Evolutionary conservation across 2,797 vertebrate species (phyloP).

Genomic region (Prionace glauca): DNA sequence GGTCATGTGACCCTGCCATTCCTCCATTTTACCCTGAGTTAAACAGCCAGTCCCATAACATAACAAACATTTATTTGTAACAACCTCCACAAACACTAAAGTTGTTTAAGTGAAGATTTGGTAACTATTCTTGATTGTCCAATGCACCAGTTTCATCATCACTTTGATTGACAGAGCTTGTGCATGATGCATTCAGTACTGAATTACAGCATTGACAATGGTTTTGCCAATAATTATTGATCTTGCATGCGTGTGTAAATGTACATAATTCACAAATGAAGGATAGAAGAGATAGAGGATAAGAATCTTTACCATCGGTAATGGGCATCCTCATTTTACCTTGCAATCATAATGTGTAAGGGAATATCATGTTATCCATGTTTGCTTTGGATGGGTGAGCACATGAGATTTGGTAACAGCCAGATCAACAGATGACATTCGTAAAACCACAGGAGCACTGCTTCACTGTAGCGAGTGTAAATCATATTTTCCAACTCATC

Average conservation of each 20-base stretch:
- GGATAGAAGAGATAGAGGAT: background rate
- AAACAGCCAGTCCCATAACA: background rate
- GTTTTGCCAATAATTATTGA: background rate
- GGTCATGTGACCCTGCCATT: background rate
- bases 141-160: background rate
- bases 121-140: background rate
- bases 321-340: background rate
- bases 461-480: background rate
- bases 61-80: background rate
- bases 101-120: background rate
- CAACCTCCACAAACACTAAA: background rate
- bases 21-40: background rate
- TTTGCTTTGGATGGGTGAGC: background rate
- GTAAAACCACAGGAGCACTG: background rate
- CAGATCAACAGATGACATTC: background rate
- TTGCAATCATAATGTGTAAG: background rate
- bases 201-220: background rate
- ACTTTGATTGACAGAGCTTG: background rate
- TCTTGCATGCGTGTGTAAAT: background rate
- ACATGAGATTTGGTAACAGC: background rate
- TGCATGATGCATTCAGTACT: background rate
- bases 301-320: background rate
- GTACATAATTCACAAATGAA: background rate
- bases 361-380: background rate
- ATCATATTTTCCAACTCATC: background rate